Base-by-base conservation (phyloP, 2,113 vertebrate genomes). In the Lethenteron camtschaticum region DNA sequence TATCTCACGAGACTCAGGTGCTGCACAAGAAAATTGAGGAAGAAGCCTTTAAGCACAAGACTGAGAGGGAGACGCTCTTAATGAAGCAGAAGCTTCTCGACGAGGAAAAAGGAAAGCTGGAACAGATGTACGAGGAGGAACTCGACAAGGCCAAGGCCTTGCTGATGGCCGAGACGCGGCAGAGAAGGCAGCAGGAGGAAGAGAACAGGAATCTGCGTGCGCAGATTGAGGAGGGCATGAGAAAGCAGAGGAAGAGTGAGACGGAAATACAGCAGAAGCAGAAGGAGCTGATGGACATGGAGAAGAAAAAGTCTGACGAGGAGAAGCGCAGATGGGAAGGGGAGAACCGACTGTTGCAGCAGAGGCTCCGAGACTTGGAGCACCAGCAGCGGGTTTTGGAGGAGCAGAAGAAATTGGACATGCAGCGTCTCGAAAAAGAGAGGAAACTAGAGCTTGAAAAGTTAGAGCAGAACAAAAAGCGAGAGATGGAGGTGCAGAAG, bases 61-160 rank as follows among this genome's bases (percentile, higher is more conserved):
- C 10, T 9, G 63, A 66, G 63, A 66, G 24, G 10, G 63, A 66
- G 24, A 66, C 63, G 10, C 24, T 66, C n/a, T 16, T 66, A 24
- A 66, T 66, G 63, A n/a, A 66, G 24, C 63, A 66, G 24, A 66
- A 66, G n/a, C n/a, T 66, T 66, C 24, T 66, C n/a, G 63, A 66
- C n/a, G 63, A 66, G 24, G n/a, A 66, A 24, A 66, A 66, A 24
- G n/a, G n/a, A 11, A n/a, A 66, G 24, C 63, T 66, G n/a, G n/a
- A 66, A 66, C n/a, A 66, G 63, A 66, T 66, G 24, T 66, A 16
- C 24, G 63, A 66, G 63, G 63, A 66, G n/a, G 63, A 66, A 3
- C 24, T 66, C n/a, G 11, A 66, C n/a, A 66, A 66, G n/a, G 8
- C 63, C 9, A 66, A 66, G 11, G 63, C 63, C 63, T 24, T 66